Evolutionary conservation across 1,140 invertebrate genomes (phyloP).

Genomic region (Drosophila lini): DNA sequence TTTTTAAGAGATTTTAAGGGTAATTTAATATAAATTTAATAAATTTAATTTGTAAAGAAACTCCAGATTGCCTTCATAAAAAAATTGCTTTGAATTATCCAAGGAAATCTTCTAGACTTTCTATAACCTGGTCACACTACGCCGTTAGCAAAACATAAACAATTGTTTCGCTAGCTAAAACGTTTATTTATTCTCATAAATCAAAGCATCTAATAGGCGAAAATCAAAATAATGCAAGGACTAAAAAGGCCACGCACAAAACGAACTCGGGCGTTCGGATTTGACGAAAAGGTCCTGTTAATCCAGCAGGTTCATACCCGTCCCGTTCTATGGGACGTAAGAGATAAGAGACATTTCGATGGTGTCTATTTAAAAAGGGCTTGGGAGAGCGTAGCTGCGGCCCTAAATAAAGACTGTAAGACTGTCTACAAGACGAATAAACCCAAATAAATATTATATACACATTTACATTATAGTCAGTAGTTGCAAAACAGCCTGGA

Average conservation of each 20-base stretch:
- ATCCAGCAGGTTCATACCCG: not conserved
- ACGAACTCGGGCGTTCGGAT: not conserved
- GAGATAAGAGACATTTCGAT: not conserved
- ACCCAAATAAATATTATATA: not conserved
- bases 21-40: no score
- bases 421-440: not conserved
- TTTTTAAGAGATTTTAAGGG: no score
- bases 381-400: not conserved
- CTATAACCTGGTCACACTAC: not conserved
- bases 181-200: not conserved
- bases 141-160: not conserved
- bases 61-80: no score
- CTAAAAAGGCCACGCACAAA: not conserved
- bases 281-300: not conserved
- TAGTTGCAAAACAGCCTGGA: conserved; percentile 2
- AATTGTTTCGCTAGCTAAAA: not conserved
- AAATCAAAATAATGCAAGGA: not conserved
- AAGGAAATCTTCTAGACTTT: no score
- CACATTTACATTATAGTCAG: not conserved
- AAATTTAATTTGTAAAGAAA: no score
- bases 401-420: conserved; percentile 4
- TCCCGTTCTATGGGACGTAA: not conserved
- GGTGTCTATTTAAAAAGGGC: not conserved
- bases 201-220: not conserved
- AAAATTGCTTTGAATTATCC: no score